Conservation (phyloP, 2,113 vertebrate genomes). For the Rattus norvegicus region DNA sequence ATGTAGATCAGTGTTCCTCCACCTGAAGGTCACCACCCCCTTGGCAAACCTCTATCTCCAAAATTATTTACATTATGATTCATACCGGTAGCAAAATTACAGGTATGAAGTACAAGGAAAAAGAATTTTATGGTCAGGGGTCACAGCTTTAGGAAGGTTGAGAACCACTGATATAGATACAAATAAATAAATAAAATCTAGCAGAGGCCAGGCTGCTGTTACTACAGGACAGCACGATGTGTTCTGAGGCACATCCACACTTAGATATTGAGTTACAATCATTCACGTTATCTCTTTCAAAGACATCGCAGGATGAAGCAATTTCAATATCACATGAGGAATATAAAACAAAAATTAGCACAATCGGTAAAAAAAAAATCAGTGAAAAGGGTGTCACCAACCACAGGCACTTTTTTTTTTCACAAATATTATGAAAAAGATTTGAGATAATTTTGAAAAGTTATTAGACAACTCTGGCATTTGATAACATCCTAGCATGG, state of each 20-base stretch:
- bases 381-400: no score
- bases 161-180: not conserved
- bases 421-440: slow-evolving; percentile 23
- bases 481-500: not conserved
- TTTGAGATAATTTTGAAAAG: slow-evolving; percentile 13
- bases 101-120: not conserved
- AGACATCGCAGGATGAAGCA: not conserved
- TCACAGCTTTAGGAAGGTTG: not conserved
- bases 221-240: not conserved
- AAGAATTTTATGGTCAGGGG: not conserved
- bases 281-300: not conserved
- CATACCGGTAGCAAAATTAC: not conserved
- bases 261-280: not conserved
- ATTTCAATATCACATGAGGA: not conserved
- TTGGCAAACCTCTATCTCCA: not conserved
- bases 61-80: not conserved
- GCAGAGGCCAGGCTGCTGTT: not conserved
- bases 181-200: not conserved
- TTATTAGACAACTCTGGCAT: not conserved
- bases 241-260: not conserved
- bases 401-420: not conserved
- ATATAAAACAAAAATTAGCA: slow-evolving; percentile 34
- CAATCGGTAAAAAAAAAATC: not conserved
- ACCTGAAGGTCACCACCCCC: not conserved
- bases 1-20: not conserved